These are phyloP conservation scores for Aphelinus certus DNA, from an alignment of 1,140 invertebrate species.

Conservation along the genomic window DNA sequence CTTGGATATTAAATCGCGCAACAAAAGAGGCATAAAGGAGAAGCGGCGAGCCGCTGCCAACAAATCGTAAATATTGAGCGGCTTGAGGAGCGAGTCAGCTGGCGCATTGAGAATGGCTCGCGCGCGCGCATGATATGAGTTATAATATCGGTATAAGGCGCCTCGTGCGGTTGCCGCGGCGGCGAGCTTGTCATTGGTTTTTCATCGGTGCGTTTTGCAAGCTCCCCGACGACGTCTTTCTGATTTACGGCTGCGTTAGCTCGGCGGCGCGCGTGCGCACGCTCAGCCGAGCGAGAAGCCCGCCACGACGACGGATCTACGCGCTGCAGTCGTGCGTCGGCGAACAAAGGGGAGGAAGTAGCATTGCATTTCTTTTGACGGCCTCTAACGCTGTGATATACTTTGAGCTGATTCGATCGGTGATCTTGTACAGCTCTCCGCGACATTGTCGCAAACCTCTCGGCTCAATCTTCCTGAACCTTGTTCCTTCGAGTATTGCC, in stretches of 20 bases:
- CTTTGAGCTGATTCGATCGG: background rate
- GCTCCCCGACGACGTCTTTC: conserved; percentile 41
- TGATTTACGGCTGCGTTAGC: conserved; percentile 48
- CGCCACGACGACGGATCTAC: background rate
- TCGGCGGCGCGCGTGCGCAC: conserved; percentile 30
- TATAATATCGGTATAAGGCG: background rate
- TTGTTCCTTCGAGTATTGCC: too few relatives aligned
- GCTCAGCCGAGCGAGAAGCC: background rate
- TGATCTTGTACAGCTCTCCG: conserved; percentile 1
- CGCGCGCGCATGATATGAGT: conserved; percentile 2
- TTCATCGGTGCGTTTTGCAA: background rate
- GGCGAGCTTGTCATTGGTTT: conserved; percentile 24
- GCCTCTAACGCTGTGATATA: too few relatives aligned
- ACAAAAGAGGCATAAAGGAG: background rate
- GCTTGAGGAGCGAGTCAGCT: background rate
- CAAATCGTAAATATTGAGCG: conserved; percentile 19
- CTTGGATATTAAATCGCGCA: too few relatives aligned
- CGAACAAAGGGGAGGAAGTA: conserved; percentile 1
- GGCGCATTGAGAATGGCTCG: background rate
- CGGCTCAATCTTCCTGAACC: too few relatives aligned
- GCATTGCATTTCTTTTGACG: background rate
- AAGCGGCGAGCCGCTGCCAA: background rate
- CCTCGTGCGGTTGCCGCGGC: background rate
- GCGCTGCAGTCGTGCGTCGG: background rate
- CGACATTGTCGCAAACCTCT: background rate